phyloP scores from a whole-genome alignment of 2,797 vertebrate genomes.

The Galagoides demidoff region DNA sequence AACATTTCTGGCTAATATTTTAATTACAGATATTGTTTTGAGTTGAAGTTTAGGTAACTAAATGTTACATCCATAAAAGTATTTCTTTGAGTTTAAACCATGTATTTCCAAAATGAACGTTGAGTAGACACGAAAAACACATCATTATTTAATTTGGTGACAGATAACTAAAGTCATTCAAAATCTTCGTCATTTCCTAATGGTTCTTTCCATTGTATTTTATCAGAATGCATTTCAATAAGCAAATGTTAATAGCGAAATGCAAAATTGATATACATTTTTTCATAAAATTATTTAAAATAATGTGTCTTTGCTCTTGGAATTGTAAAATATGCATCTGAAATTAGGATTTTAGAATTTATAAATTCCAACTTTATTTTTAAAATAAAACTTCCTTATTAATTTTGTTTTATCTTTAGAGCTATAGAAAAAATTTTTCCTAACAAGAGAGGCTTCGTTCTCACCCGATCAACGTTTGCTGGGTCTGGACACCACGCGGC shows the following conservation, averaged over 20 bases:
- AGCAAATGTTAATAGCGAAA: background rate
- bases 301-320: background rate
- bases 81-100: background rate
- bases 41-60: background rate
- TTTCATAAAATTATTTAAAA: background rate
- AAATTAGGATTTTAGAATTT: background rate
- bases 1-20: background rate
- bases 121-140: background rate
- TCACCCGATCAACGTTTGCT: constrained; percentile 95
- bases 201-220: background rate
- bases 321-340: background rate
- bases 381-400: background rate
- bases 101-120: background rate
- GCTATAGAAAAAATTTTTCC: constrained; percentile 90
- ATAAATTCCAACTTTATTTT: background rate
- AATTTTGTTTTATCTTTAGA: constrained; percentile 84
- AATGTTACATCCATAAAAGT: background rate
- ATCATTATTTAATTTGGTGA: constrained; percentile 3
- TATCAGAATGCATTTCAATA: background rate
- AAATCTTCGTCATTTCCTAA: background rate
- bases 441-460: constrained; percentile 91
- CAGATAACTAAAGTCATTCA: background rate
- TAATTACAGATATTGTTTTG: background rate
- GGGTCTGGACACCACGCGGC: constrained; percentile 94
- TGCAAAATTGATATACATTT: background rate